Percentiles rank a stretch among this genome's conserved stretches.
phyloP scores from a whole-genome alignment of 37 sponge, comb jelly and placozoan genomes.

The Ianthella basta region DNA sequence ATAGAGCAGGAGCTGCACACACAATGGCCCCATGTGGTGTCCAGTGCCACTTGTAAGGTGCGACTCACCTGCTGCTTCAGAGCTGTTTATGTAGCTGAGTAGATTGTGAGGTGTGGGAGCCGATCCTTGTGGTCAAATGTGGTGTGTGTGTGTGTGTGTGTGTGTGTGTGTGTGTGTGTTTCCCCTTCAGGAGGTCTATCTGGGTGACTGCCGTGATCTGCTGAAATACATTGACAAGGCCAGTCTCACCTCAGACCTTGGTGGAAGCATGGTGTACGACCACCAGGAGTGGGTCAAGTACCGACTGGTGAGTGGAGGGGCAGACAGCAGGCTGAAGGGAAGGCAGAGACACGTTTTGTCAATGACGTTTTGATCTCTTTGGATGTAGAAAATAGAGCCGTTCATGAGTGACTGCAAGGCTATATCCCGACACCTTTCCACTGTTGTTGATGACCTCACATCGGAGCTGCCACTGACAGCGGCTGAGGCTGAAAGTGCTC shows the following conservation, averaged over 20 bases:
- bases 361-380: background rate
- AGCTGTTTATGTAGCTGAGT: background rate
- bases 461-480: background rate
- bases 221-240: conserved; percentile 31
- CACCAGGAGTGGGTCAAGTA: conserved; percentile 88
- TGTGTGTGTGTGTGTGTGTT: background rate
- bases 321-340: too few relatives aligned
- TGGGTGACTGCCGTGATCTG: conserved; percentile 29
- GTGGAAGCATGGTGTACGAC: conserved; percentile 61
- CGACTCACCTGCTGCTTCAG: too few relatives aligned
- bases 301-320: conserved; percentile 68
- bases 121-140: too few relatives aligned
- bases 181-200: background rate
- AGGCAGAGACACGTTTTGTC: too few relatives aligned
- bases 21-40: background rate
- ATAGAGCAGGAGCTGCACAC: background rate
- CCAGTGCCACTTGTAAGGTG: background rate
- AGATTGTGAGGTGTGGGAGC: too few relatives aligned
- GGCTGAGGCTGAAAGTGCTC: conserved; percentile 3
- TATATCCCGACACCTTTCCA: conserved; percentile 65
- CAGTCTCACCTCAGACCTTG: conserved; percentile 70
- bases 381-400: conserved; percentile 81
- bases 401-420: conserved; percentile 80
- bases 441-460: conserved; percentile 56
- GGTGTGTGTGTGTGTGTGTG: background rate